Base-by-base conservation (phyloP, 1,140 invertebrate species). In the Caenorhabditis elegans region DNA sequence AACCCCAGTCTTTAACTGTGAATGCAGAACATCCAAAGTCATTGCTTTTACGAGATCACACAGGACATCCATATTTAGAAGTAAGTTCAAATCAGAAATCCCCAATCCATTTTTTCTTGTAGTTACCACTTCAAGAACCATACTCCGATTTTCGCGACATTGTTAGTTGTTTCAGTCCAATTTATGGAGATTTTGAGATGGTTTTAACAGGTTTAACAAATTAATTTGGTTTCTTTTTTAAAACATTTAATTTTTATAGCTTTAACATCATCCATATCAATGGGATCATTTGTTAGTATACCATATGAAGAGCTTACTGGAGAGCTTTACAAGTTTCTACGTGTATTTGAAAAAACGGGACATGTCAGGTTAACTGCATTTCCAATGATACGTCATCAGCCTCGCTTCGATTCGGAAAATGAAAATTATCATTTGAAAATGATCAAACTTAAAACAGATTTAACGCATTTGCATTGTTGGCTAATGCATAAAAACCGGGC, bases 371-470 rank as follows among this genome's bases (percentile, higher is more conserved):
- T 65, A n/a, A 65, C 55, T 6, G 55, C 55, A 19, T 65, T 34
- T 36, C 55, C 55, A 4, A 13, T 65, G 3, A 65, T 65, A 15
- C 55, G 55, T 36, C 55, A 65, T 34, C 28, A 65, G 34, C 55
- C 55, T 6, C 55, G 17, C 34, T n/a, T 65, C 4, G 28, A 65
- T 65, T 65, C 31, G 5, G 5, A 5, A 17, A 65, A n/a, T 36
- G 60, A 70, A 70, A 70, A 70, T n/a, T 70, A 34, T 39, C 34
- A 70, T 39, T n/a, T 39, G 34, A 70, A 70, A 70, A 70, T 70
- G 34, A 19, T 70, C 13, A 70, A 70, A 70, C 60, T 70, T 5
- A 70, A 70, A 24, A 39, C 60, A 43, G 60, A 70, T n/a, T 3
- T 70, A n/a, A n/a, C 60, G 2, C 34, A 43, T 70, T 39, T 70